Evolutionary conservation across 2,888 invertebrate genomes (phyloP).

Genomic region (Panopea generosa): DNA sequence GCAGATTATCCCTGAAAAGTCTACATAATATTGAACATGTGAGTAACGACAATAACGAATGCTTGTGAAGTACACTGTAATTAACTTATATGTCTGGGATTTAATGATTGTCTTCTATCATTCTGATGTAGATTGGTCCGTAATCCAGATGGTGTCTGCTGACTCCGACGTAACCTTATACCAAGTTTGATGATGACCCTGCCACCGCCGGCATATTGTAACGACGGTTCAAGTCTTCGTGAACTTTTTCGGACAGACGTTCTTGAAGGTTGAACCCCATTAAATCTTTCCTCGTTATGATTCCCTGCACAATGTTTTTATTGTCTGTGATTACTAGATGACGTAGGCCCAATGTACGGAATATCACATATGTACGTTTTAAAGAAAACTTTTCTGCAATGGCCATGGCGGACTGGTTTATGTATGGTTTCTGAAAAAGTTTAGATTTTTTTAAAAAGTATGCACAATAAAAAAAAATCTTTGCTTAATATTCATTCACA

Average conservation of each 20-base stretch:
- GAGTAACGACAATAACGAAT: no score
- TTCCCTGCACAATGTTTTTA: conserved; percentile 84
- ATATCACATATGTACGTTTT: conserved; percentile 84
- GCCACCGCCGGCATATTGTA: conserved; percentile 23
- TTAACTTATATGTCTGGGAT: no score
- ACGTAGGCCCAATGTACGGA: conserved; percentile 85
- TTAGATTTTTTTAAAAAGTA: conserved; percentile 2
- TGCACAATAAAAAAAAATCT: not conserved
- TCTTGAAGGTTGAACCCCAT: conserved; percentile 85
- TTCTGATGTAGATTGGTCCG: no score
- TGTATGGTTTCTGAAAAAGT: conserved; percentile 81
- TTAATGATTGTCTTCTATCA: no score
- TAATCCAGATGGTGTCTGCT: no score
- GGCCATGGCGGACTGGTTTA: conserved; percentile 84
- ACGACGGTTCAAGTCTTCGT: conserved; percentile 16
- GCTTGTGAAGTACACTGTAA: no score
- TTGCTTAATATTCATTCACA: not conserved
- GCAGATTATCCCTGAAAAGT: no score
- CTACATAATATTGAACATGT: no score
- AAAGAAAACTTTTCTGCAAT: conserved; percentile 84
- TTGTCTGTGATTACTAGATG: conserved; percentile 84
- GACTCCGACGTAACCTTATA: no score
- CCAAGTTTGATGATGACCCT: conserved; percentile 8
- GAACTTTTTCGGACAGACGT: conserved; percentile 71
- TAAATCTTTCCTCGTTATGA: conserved; percentile 85